phyloP scores from a whole-genome alignment of 2,113 vertebrate genomes.

The Chloropsis hardwickii region DNA sequence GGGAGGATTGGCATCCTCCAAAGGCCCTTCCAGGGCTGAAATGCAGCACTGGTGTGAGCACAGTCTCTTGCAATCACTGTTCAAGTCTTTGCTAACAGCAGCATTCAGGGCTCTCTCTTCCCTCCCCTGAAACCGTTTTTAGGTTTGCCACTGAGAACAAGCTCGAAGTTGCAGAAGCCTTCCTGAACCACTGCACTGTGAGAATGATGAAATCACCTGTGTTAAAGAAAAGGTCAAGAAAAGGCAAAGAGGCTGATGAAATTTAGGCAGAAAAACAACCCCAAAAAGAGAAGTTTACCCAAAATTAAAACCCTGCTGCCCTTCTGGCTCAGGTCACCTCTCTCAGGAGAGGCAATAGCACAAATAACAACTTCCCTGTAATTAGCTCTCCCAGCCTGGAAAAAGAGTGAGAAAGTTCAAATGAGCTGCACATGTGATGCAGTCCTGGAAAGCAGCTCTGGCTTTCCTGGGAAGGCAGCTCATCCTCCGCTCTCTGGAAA shows the following conservation, averaged over 20 bases:
- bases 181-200: background rate
- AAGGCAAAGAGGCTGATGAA: background rate
- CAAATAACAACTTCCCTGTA: background rate
- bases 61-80: background rate
- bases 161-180: conserved; percentile 2
- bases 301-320: background rate
- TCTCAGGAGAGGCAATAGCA: background rate
- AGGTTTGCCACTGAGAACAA: background rate
- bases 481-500: background rate
- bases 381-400: background rate
- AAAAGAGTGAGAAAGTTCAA: background rate
- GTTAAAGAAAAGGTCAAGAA: background rate
- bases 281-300: background rate
- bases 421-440: rapidly evolving
- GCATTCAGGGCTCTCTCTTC: background rate
- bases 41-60: background rate
- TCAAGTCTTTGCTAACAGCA: background rate
- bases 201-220: background rate
- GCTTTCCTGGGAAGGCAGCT: background rate
- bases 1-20: background rate
- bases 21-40: background rate
- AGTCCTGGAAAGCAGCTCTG: background rate
- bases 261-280: background rate
- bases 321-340: background rate
- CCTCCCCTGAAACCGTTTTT: background rate